Evolutionary conservation across 2,888 invertebrate species (phyloP).

Genomic region (Byasa hedistus): DNA sequence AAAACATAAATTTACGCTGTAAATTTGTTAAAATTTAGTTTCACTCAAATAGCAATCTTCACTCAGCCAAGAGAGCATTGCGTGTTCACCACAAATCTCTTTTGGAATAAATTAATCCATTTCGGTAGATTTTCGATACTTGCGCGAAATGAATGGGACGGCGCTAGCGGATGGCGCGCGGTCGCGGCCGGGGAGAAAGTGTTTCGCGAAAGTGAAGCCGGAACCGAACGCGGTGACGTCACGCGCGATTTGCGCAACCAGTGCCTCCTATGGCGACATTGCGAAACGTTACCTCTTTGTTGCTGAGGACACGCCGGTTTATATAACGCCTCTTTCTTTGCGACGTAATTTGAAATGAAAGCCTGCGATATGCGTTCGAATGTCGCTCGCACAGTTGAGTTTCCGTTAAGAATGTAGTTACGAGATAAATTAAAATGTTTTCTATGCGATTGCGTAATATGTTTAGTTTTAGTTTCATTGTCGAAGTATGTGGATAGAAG

Average conservation of each 20-base stretch:
- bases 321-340: constrained; percentile 22
- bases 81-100: constrained; percentile 27
- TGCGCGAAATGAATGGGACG: constrained; percentile 34
- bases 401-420: constrained; percentile 11
- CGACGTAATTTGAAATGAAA: constrained; percentile 6
- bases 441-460: constrained; percentile 10
- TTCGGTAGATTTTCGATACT: constrained; percentile 36
- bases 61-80: background rate
- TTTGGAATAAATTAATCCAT: constrained; percentile 52
- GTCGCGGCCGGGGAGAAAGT: constrained; percentile 68
- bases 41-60: too few species aligned
- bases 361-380: constrained; percentile 4
- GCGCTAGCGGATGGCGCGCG: constrained; percentile 42
- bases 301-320: constrained; percentile 23
- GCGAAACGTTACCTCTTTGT: constrained; percentile 65
- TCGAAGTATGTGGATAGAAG: background rate
- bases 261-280: constrained; percentile 50
- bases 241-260: constrained; percentile 70
- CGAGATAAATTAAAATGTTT: constrained; percentile 10
- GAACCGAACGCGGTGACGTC: constrained; percentile 71
- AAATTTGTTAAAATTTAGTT: too few species aligned
- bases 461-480: constrained; percentile 3
- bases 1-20: too few species aligned
- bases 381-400: constrained; percentile 1
- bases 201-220: constrained; percentile 78